A percentile compares a stretch with the other conserved stretches of the same genome.
These are phyloP conservation scores for Sinohyriopsis cumingii DNA, from an alignment of 2,888 invertebrate species.

Conservation along the genomic window DNA sequence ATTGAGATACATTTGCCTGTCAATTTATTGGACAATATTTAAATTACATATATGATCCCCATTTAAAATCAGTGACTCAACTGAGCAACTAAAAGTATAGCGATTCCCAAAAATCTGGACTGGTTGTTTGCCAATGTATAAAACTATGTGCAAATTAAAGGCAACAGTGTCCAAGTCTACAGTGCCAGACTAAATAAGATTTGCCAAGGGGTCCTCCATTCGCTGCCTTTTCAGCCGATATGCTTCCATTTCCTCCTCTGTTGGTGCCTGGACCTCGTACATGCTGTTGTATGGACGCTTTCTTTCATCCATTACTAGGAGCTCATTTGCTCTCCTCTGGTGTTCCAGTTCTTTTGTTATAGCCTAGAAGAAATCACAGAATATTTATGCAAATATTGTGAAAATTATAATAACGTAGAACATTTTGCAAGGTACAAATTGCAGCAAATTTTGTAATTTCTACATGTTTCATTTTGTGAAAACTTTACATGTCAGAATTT, in stretches of 20 bases:
- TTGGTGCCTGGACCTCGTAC: constrained; percentile 82
- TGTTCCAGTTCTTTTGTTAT: constrained; percentile 61
- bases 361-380: constrained; percentile 51
- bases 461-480: too few relatives aligned
- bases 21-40: too few relatives aligned
- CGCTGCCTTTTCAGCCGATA: constrained; percentile 87
- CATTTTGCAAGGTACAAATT: background rate
- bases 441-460: too few relatives aligned
- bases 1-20: too few relatives aligned
- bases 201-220: constrained; percentile 86
- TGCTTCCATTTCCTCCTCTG: constrained; percentile 94
- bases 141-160: too few relatives aligned
- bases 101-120: too few relatives aligned
- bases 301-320: constrained; percentile 86
- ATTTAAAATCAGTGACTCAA: too few relatives aligned
- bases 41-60: too few relatives aligned
- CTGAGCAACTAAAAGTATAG: too few relatives aligned
- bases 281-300: constrained; percentile 93
- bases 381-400: background rate
- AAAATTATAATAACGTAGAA: background rate
- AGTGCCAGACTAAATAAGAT: constrained; percentile 29
- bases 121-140: too few relatives aligned
- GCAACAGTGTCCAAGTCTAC: too few relatives aligned
- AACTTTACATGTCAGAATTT: too few relatives aligned
- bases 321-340: constrained; percentile 76